These are phyloP conservation scores for Nibea albiflora DNA, from an alignment of 2,113 vertebrate genomes.

Conservation along the genomic window DNA sequence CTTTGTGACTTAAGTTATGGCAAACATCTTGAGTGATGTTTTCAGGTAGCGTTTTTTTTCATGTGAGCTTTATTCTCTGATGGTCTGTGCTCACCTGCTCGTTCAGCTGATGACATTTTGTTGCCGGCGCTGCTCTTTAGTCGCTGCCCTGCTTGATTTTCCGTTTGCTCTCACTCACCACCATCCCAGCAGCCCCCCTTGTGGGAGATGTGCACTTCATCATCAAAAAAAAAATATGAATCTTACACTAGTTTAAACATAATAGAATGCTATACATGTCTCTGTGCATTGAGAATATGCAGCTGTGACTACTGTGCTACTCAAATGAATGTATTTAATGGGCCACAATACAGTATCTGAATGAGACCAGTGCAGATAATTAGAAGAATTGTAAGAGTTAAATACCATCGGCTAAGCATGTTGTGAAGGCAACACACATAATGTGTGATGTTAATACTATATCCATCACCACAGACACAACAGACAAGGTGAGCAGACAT, in stretches of 20 bases:
- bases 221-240: neutral
- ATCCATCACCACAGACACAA: conserved; percentile 9
- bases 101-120: neutral
- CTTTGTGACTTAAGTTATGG: neutral
- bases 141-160: conserved; percentile 7
- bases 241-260: neutral
- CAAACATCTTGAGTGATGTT: neutral
- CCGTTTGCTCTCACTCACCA: conserved; percentile 30
- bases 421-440: conserved; percentile 2
- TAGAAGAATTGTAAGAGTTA: no score
- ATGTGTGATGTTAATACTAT: neutral
- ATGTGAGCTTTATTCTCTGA: neutral
- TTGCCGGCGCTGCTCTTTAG: conserved; percentile 13
- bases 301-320: no score
- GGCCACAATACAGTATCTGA: no score
- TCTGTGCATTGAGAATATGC: neutral
- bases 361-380: neutral
- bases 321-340: neutral
- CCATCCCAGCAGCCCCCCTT: conserved; percentile 25
- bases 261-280: neutral
- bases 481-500: neutral
- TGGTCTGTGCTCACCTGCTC: conserved; percentile 12
- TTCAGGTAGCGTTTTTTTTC: neutral
- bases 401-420: neutral
- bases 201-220: conserved; percentile 13